These are phyloP conservation scores for Marcusenius ussheri DNA, from an alignment of 2,113 vertebrate species.

Conservation along the genomic window DNA sequence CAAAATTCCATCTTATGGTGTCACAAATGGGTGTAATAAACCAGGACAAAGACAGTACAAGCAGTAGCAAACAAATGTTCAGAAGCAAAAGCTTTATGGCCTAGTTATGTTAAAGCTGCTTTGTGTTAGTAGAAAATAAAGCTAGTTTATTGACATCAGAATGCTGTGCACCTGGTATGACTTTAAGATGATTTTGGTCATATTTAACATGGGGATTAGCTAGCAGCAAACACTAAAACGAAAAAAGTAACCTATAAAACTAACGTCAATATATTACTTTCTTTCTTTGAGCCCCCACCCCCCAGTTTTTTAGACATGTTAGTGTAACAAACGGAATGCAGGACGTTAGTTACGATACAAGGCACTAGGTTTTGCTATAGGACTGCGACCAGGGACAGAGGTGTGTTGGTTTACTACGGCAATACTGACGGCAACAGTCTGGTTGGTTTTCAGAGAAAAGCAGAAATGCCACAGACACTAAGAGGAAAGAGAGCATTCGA, in stretches of 20 bases:
- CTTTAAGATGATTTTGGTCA: conserved; percentile 20
- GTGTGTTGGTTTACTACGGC: conserved; percentile 27
- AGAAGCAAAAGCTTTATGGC: background rate
- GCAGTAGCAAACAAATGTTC: conserved; percentile 16
- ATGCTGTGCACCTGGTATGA: conserved; percentile 7
- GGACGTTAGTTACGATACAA: conserved; percentile 57
- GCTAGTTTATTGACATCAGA: conserved; percentile 11
- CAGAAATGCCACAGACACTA: conserved; percentile 30
- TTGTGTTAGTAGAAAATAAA: conserved; percentile 13
- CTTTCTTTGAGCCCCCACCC: conserved; percentile 13
- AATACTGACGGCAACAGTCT: conserved; percentile 30
- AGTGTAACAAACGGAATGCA: conserved; percentile 44
- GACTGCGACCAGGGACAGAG: conserved; percentile 35
- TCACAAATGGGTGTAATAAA: background rate
- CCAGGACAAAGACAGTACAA: background rate
- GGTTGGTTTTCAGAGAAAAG: conserved; percentile 34
- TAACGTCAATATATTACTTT: conserved; percentile 10
- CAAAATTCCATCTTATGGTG: background rate
- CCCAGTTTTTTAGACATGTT: conserved; percentile 19
- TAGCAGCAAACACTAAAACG: conserved; percentile 15
- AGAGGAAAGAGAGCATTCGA: conserved; percentile 28
- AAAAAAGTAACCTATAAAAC: conserved; percentile 2
- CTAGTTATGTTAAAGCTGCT: background rate
- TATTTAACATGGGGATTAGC: conserved; percentile 5
- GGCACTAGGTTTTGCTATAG: conserved; percentile 68